These are phyloP conservation scores for Ornithorhynchus anatinus DNA, from an alignment of 2,113 vertebrate genomes.

Conservation along the genomic window DNA sequence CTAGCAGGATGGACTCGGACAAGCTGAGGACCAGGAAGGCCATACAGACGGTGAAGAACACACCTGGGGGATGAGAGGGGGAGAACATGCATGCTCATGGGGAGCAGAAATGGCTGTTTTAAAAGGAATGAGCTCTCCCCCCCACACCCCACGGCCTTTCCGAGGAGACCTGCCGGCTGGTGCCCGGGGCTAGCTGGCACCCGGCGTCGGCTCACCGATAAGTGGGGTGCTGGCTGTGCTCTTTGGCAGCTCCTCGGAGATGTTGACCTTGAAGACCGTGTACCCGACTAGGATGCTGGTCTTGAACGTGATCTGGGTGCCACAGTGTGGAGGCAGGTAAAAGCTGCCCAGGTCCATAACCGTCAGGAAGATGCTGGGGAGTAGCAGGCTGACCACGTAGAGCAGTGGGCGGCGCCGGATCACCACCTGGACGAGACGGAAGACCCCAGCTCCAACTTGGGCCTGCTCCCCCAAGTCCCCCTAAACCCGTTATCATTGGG, in stretches of 20 bases:
- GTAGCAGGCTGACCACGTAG: constrained; percentile 80
- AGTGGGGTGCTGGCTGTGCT: constrained; percentile 74
- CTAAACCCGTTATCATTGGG: too few species aligned
- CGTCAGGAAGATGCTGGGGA: constrained; percentile 87
- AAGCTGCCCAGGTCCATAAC: constrained; percentile 84
- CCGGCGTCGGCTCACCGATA: constrained; percentile 69
- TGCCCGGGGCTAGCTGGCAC: accelerated
- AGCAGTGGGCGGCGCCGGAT: constrained; percentile 82
- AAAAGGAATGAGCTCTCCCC: too few species aligned
- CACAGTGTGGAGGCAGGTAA: constrained; percentile 80
- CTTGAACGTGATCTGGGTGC: constrained; percentile 80
- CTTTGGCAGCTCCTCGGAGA: constrained; percentile 76
- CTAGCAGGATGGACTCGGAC: constrained; percentile 79
- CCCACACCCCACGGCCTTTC: too few species aligned
- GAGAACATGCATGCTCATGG: too few species aligned
- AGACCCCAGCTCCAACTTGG: background rate
- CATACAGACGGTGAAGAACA: constrained; percentile 84
- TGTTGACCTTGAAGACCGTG: constrained; percentile 83
- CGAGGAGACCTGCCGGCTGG: too few species aligned
- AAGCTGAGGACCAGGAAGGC: constrained; percentile 83
- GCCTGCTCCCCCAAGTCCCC: too few species aligned
- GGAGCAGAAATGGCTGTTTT: too few species aligned
- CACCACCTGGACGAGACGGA: constrained; percentile 66
- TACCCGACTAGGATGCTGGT: constrained; percentile 86
- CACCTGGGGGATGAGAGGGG: constrained; percentile 58